Evolutionary conservation across 1,140 invertebrate genomes (phyloP).

Genomic region (Drosophila setifemur): DNA sequence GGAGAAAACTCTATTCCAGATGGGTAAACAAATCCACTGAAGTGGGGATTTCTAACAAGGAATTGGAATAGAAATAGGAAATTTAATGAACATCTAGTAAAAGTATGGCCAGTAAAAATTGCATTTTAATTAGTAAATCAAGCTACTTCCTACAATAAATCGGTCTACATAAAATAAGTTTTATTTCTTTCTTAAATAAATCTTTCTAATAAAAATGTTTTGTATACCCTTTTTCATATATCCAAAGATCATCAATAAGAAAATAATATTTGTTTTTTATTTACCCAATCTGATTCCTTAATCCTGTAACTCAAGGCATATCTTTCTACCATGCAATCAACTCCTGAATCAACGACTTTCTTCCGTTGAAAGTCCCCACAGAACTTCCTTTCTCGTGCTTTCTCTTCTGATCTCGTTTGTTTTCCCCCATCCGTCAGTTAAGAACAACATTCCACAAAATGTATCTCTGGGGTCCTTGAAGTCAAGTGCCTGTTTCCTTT

Average conservation of each 20-base stretch:
- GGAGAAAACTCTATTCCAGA: not conserved
- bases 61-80: not conserved
- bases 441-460: conserved; percentile 7
- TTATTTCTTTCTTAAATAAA: too few species aligned
- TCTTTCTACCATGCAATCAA: too few species aligned
- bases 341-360: conserved; percentile 3
- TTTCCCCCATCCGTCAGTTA: conserved; percentile 60
- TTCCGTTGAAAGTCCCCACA: not conserved
- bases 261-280: not conserved
- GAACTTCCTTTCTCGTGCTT: conserved; percentile 63
- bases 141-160: too few species aligned
- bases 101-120: too few species aligned
- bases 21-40: not conserved
- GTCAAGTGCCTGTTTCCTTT: conserved; percentile 67
- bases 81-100: not conserved
- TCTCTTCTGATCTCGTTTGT: conserved; percentile 70
- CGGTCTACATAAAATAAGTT: too few species aligned
- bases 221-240: too few species aligned
- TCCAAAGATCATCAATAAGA: too few species aligned
- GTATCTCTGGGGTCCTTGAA: conserved; percentile 44
- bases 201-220: too few species aligned
- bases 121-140: too few species aligned
- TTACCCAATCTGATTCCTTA: too few species aligned
- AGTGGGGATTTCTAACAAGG: not conserved
- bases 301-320: too few species aligned